A percentile compares a stretch with the other conserved stretches of the same genome.
Conservation (phyloP, 2,888 invertebrate genomes). For the Oligia latruncula region DNA sequence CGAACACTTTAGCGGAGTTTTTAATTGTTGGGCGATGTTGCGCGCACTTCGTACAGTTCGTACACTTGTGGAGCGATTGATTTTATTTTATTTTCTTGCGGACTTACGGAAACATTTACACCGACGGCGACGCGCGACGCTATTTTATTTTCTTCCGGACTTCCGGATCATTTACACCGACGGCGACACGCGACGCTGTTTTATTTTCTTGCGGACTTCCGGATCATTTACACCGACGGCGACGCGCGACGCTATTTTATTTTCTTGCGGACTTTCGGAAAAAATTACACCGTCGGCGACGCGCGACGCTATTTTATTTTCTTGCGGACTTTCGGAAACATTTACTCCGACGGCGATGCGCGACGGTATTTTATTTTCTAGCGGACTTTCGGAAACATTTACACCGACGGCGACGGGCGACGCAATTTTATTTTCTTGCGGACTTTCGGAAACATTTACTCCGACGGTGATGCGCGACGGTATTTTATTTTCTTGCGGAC, state of each 20-base stretch:
- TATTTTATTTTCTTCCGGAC: background rate
- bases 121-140: background rate
- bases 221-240: background rate
- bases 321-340: background rate
- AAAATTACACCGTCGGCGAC: background rate
- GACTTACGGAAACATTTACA: constrained; percentile 1
- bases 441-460: background rate
- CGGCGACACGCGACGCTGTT: constrained; percentile 4
- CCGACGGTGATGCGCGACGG: background rate
- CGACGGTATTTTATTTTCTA: constrained; percentile 16
- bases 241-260: constrained; percentile 9
- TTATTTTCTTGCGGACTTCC: background rate
- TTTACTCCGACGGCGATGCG: background rate
- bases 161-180: background rate
- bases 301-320: constrained; percentile 17
- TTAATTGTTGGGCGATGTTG: constrained; percentile 58
- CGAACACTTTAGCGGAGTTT: constrained; percentile 68
- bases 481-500: constrained; percentile 13
- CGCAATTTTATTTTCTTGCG: constrained; percentile 10
- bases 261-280: background rate
- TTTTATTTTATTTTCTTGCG: constrained; percentile 28
- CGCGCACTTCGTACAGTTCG: constrained; percentile 23
- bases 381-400: background rate
- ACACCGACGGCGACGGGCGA: background rate
- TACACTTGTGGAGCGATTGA: constrained; percentile 45